Evolutionary conservation across 2,888 invertebrate species (phyloP).

Genomic region (Busseola fusca): DNA sequence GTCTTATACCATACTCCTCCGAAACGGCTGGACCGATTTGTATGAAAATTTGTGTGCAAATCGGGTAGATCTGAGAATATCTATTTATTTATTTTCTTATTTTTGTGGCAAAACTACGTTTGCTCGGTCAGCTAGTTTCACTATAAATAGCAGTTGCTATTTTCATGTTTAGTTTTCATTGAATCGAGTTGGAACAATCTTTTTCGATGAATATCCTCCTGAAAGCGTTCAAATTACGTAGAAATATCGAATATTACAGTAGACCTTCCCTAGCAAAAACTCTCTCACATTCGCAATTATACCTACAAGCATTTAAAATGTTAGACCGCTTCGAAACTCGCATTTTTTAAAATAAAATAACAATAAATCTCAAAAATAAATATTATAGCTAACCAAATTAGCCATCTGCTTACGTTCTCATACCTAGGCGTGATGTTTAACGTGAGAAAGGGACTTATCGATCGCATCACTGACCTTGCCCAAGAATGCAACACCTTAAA

Average conservation of each 20-base stretch:
- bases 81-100: too few relatives aligned
- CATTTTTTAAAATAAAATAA: neutral
- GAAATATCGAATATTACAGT: neutral
- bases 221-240: neutral
- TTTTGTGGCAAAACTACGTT: too few relatives aligned
- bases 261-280: neutral
- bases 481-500: conserved; percentile 56
- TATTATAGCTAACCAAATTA: neutral
- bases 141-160: neutral
- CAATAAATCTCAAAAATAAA: conserved; percentile 27
- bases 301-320: neutral
- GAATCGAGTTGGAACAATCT: neutral
- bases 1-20: too few relatives aligned
- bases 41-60: too few relatives aligned
- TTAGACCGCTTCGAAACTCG: neutral
- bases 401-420: conserved; percentile 22
- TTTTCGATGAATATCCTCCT: neutral
- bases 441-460: conserved; percentile 59
- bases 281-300: neutral
- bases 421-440: conserved; percentile 28
- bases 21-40: too few relatives aligned
- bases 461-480: conserved; percentile 55
- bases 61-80: too few relatives aligned
- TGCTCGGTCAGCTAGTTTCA: too few relatives aligned
- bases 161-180: neutral